phyloP scores from a whole-genome alignment of 2,888 invertebrate species.

The Xestia c-nigrum region DNA sequence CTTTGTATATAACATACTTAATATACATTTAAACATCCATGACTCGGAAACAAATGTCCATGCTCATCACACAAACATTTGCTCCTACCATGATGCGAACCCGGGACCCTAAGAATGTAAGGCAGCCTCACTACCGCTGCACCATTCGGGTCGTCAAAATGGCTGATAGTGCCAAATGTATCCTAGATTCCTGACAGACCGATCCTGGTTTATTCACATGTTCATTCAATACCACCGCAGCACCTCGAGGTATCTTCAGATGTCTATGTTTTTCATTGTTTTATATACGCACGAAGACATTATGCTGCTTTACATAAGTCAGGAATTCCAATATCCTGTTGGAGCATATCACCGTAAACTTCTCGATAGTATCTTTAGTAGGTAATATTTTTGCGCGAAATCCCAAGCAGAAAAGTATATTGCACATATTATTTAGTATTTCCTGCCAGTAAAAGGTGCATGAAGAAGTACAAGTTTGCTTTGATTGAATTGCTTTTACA shows the following conservation, averaged over 20 bases:
- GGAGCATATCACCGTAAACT: conserved; percentile 56
- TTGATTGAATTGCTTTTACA: conserved; percentile 46
- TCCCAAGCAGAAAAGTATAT: conserved; percentile 35
- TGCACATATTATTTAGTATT: conserved; percentile 55
- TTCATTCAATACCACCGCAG: not conserved
- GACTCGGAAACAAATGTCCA: no score
- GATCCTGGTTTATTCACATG: not conserved
- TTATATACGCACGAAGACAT: not conserved
- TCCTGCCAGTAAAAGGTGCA: conserved; percentile 48
- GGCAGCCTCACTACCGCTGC: no score
- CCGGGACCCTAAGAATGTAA: no score
- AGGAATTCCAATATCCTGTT: conserved; percentile 61
- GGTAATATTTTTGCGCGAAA: conserved; percentile 39
- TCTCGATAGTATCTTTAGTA: conserved; percentile 54
- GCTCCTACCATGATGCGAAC: no score
- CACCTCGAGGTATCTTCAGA: not conserved
- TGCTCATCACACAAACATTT: no score
- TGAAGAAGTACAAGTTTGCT: conserved; percentile 33
- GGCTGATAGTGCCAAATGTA: no score
- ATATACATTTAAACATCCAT: no score
- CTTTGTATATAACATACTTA: no score
- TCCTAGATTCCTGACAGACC: not conserved
- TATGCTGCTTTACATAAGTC: conserved; percentile 16
- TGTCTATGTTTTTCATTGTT: conserved; percentile 1
- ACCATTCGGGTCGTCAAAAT: no score